phyloP scores from a whole-genome alignment of 2,888 invertebrate genomes.

The Tinea semifulvella region DNA sequence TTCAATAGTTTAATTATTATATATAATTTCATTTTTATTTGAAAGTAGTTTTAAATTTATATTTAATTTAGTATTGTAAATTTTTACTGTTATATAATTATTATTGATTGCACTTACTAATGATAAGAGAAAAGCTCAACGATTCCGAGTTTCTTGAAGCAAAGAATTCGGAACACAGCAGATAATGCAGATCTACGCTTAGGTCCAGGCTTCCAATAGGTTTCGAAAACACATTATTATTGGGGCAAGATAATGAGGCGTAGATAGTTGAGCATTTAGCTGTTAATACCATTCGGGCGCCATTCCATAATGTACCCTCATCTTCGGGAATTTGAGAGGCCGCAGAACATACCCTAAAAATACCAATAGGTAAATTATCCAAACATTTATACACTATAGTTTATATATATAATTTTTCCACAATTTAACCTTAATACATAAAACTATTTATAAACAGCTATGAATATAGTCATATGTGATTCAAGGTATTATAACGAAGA shows the following conservation, averaged over 20 bases:
- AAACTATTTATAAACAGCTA: too few relatives aligned
- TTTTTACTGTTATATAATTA: too few relatives aligned
- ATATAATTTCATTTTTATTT: too few relatives aligned
- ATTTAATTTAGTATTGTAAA: too few relatives aligned
- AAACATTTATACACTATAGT: too few relatives aligned
- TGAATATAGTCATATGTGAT: too few relatives aligned
- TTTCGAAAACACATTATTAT: slow-evolving; percentile 21
- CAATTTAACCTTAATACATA: too few relatives aligned
- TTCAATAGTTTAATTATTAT: too few relatives aligned
- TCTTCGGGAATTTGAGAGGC: slow-evolving; percentile 43
- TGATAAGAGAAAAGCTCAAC: slow-evolving; percentile 31
- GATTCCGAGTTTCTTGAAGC: slow-evolving; percentile 26
- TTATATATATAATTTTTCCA: too few relatives aligned
- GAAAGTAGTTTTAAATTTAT: too few relatives aligned
- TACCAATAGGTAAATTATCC: not conserved
- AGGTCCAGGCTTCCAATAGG: slow-evolving; percentile 36
- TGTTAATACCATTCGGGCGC: slow-evolving; percentile 32
- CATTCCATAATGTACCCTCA: slow-evolving; percentile 33
- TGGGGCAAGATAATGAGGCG: slow-evolving; percentile 24
- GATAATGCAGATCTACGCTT: slow-evolving; percentile 28
- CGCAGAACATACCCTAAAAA: slow-evolving; percentile 43
- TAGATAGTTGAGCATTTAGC: slow-evolving; percentile 23
- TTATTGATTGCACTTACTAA: too few relatives aligned
- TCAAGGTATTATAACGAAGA: too few relatives aligned
- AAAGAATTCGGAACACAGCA: slow-evolving; percentile 35